Evolutionary conservation across 2,113 vertebrate genomes (phyloP).

Genomic region (Pachycephala philippinensis): DNA sequence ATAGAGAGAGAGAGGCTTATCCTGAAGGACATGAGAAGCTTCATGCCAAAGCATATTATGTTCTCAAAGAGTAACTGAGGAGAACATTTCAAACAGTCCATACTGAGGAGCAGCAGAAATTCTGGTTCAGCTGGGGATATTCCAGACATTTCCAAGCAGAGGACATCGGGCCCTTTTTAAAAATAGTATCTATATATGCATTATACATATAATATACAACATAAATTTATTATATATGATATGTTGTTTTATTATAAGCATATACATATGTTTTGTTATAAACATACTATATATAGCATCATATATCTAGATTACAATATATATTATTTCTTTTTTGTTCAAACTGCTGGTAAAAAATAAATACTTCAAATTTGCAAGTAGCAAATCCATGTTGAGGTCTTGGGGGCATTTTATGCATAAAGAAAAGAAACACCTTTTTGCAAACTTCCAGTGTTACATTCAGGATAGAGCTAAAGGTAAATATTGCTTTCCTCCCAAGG

Average conservation of each 20-base stretch:
- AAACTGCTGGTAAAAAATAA: neutral
- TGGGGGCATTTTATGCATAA: neutral
- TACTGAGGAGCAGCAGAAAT: neutral
- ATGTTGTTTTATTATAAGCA: neutral
- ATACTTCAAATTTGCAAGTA: neutral
- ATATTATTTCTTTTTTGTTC: neutral
- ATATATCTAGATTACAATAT: no score
- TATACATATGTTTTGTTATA: neutral
- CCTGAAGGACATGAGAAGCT: neutral
- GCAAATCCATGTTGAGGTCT: neutral
- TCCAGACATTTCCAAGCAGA: neutral
- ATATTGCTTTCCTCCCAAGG: neutral
- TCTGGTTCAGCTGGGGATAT: neutral
- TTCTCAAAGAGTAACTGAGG: neutral
- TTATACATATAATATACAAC: neutral
- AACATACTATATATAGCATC: neutral
- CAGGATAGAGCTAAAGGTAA: slow-evolving; percentile 3
- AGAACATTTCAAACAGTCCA: neutral
- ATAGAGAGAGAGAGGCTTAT: neutral
- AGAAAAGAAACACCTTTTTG: neutral
- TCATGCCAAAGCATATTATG: neutral
- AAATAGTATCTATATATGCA: neutral
- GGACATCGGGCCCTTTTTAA: neutral
- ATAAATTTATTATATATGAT: neutral
- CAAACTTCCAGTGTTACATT: neutral